A percentile compares a stretch with the other conserved stretches of the same genome.
These are phyloP conservation scores for Chelonus formosanus DNA, from an alignment of 2,888 invertebrate species.

Conservation along the genomic window DNA sequence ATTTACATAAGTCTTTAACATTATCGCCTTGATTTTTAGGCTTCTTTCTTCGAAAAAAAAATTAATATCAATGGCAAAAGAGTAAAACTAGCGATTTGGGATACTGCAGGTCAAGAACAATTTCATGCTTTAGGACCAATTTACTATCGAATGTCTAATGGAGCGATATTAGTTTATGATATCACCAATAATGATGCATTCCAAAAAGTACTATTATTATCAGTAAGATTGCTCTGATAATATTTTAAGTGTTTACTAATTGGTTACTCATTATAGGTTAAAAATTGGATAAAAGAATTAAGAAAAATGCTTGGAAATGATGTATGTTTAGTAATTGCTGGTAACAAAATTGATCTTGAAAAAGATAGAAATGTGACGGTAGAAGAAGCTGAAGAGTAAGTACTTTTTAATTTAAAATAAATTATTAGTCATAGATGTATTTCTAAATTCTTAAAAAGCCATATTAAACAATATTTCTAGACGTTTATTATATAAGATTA, in stretches of 20 bases:
- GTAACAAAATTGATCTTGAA: slow-evolving; percentile 96
- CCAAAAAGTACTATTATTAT: slow-evolving; percentile 74
- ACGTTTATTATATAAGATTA: not conserved
- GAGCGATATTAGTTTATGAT: slow-evolving; percentile 97
- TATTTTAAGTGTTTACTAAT: no score
- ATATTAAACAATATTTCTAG: not conserved
- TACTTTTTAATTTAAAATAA: slow-evolving; percentile 32
- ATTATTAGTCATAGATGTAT: slow-evolving; percentile 19
- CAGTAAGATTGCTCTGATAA: no score
- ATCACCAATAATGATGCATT: slow-evolving; percentile 97
- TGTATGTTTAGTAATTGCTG: slow-evolving; percentile 91
- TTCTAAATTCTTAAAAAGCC: slow-evolving; percentile 15
- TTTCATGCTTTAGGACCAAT: slow-evolving; percentile 97
- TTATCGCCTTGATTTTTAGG: slow-evolving; percentile 69
- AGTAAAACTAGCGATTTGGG: slow-evolving; percentile 95
- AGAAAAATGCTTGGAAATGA: slow-evolving; percentile 95
- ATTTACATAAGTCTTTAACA: not conserved
- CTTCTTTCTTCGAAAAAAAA: slow-evolving; percentile 95
- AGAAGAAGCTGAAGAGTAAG: slow-evolving; percentile 87
- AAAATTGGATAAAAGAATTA: slow-evolving; percentile 98
- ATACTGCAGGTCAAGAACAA: slow-evolving; percentile 97
- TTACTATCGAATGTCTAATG: slow-evolving; percentile 97
- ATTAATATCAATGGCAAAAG: slow-evolving; percentile 88
- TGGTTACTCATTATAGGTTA: slow-evolving; percentile 72
- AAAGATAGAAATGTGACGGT: slow-evolving; percentile 85